Conservation (phyloP, 1,140 invertebrate species). For the Calycopis cecrops region DNA sequence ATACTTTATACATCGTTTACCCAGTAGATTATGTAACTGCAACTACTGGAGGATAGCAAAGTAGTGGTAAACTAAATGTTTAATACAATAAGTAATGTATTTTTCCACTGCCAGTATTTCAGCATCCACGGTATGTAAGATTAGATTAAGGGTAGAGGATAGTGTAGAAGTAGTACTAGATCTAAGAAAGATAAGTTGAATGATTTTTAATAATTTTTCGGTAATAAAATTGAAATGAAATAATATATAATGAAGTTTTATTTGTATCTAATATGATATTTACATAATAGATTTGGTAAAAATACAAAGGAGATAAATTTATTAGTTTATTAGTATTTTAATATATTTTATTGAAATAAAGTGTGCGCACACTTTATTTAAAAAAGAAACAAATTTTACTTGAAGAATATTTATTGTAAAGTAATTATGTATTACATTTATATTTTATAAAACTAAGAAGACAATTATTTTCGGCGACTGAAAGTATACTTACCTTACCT, state of each 20-base stretch:
- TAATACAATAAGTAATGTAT: slow-evolving; percentile 58
- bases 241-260: slow-evolving; percentile 21
- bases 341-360: too few species aligned
- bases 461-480: too few species aligned
- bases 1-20: not conserved
- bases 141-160: slow-evolving; percentile 49
- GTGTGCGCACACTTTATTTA: too few species aligned
- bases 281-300: not conserved
- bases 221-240: slow-evolving; percentile 65
- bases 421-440: too few species aligned
- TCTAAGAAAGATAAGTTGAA: slow-evolving; percentile 56
- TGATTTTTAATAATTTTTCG: slow-evolving; percentile 76
- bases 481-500: too few species aligned
- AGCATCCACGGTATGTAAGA: slow-evolving; percentile 57
- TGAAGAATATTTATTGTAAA: too few species aligned
- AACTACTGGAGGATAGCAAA: slow-evolving; percentile 17
- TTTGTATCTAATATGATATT: not conserved
- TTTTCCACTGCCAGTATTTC: slow-evolving; percentile 77
- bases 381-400: too few species aligned
- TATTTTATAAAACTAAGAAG: too few species aligned
- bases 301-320: not conserved
- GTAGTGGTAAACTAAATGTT: slow-evolving; percentile 31
- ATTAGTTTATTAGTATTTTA: too few species aligned
- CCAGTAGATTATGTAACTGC: slow-evolving; percentile 2
- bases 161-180: slow-evolving; percentile 51